Base-by-base conservation (phyloP, 2,888 invertebrate genomes). In the Platynereis dumerilii region DNA sequence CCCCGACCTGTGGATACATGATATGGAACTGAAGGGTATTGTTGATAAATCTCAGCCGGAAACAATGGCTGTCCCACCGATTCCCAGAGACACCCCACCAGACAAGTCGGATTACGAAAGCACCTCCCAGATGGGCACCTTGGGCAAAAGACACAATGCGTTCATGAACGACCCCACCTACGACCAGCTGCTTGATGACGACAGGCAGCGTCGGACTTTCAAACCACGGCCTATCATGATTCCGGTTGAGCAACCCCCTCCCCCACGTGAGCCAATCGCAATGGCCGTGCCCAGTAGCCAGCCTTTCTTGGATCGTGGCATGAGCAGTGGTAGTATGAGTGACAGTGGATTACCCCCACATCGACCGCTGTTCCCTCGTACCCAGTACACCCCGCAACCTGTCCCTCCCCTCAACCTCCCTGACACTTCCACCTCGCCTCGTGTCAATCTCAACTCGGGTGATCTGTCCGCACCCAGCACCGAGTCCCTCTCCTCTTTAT, bases 1-100 rank as follows among this genome's bases (percentile, higher is more conserved):
- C 2, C 97, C 97, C 87, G 88, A 97, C 66, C 97, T 97, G 96
- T 96, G 97, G 77, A 77, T 78, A 65, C 96, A 84, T 83, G 95
- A 96, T 86, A 93, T 96, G 92, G 97, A 97, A 84, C 87, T 97
- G 73, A 96, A 96, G 82, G 92, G 91, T 54, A 74, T 94, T 58
- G 80, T 81, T 44, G 82, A 83, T 66, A 34, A 34, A 34, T 73
- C 77, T 20, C 84, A 84, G 67, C 75, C 79, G n/a, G 76, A 78
- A 24, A 69, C 72, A 55, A 76, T 79, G 63, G 81, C 82, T 15
- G 78, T 81, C n/a, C 77, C 82, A 12, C 80, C 83, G 2, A 78
- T 78, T 58, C 77, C 74, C 10, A 73, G 79, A 27, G 77, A 73
- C 65, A 80, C 77, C 1, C 77, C 78, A 74, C 88, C 90, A 72